phyloP scores from a whole-genome alignment of 1,140 invertebrate species.

The Drosophila elegans region DNA sequence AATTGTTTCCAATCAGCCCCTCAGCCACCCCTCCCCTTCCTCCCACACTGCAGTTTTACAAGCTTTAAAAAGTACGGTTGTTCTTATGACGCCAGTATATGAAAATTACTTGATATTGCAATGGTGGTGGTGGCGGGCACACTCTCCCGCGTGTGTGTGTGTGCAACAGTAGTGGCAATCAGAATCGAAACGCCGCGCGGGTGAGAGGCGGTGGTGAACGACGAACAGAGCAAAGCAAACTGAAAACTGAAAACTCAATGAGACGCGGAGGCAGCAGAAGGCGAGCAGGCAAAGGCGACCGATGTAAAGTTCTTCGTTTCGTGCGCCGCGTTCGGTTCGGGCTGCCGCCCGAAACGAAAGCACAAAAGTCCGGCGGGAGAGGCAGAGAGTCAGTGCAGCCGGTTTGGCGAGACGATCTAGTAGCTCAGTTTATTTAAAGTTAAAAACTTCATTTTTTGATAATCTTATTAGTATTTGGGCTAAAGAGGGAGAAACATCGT shows the following conservation, averaged over 20 bases:
- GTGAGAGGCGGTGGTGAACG: conserved; percentile 77
- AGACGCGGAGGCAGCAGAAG: conserved; percentile 72
- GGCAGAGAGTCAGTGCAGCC: conserved; percentile 19
- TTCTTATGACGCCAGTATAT: conserved; percentile 81
- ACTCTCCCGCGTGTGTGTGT: conserved; percentile 53
- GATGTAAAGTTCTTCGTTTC: conserved; percentile 75
- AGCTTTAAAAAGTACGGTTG: conserved; percentile 58
- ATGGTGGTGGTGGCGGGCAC: conserved; percentile 54
- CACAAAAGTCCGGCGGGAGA: conserved; percentile 31
- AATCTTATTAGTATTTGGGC: no score
- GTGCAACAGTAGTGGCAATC: conserved; percentile 80
- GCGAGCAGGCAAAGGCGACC: conserved; percentile 53
- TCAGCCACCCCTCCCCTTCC: conserved; percentile 1
- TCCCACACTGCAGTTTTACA: conserved; percentile 45
- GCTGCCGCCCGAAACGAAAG: conserved; percentile 21
- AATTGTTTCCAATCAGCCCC: conserved; percentile 61
- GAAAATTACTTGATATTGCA: conserved; percentile 74
- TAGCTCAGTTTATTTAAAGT: no score
- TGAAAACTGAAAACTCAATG: conserved; percentile 75
- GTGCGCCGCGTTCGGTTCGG: conserved; percentile 58
- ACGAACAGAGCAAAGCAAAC: conserved; percentile 75
- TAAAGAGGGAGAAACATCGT: no score
- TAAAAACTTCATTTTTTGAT: no score
- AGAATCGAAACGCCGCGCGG: conserved; percentile 76
- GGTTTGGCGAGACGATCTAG: conserved; percentile 12